Evolutionary conservation across 2,113 vertebrate genomes (phyloP), one percentile per base, ranked within the genome.

Genomic region (Xenus cinereus): DNA sequence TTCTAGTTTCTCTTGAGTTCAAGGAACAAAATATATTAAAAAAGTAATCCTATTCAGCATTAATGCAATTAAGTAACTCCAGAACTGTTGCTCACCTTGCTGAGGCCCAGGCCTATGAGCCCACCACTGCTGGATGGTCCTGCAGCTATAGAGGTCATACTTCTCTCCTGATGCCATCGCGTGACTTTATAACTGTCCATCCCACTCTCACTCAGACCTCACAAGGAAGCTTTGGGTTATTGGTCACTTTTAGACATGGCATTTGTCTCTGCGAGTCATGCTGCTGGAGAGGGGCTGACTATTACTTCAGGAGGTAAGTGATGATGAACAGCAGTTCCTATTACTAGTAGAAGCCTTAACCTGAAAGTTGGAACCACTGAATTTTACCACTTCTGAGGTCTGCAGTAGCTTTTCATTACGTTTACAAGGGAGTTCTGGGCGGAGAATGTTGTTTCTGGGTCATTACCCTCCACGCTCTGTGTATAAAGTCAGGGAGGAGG

Each of bases 231-330:
- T 69, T 68, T 14, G 33, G 21, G 3, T 48, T 48, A 39, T 56
- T 3, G 53, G 8, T 32, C 50, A n/a, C 37, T 80, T 71, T 15
- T 16, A 48, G 39, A n/a, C n/a, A 51, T 9, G 11, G n/a, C 14
- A 35, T 39, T 51, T 41, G 26, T 57, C 79, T 32, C 37, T 66
- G 68, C 50, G 12, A 19, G 32, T 19, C 4, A 1, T 0, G n/a
- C 26, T 27, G 59, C 72, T 37, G 66, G 35, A 77, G n/a, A 41
- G 7, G 12, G 19, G 7, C 19, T n/a, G n/a, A 20, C 14, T 45
- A n/a, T n/a, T n/a, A 4, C 13, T 84, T 23, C 56, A n/a, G 30
- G 33, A 91, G 30, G 24, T 8, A n/a, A 66, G 22, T 0, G 1
- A 63, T 17, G 8, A 32, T 10, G 51, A 26, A 6, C 12, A 66